Conservation (phyloP, 2,888 invertebrate genomes). For the Molanna angustata region DNA sequence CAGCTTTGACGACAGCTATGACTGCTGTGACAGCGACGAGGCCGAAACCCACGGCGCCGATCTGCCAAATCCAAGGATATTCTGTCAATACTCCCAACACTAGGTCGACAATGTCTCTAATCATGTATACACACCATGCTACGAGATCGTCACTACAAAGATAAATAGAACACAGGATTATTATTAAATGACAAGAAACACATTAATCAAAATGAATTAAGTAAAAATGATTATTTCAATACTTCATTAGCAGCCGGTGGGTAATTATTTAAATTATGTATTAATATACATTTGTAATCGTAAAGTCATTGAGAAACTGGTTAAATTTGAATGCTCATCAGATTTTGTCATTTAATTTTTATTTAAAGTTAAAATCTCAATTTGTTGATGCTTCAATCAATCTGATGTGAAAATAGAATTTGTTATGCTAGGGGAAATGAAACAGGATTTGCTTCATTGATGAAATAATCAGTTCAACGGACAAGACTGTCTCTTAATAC, state of each 20-base stretch:
- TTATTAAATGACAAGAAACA: neutral
- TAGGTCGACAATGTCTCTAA: constrained; percentile 43
- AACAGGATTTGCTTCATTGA: no score
- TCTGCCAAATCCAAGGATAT: constrained; percentile 54
- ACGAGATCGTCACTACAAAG: constrained; percentile 50
- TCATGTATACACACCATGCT: constrained; percentile 48
- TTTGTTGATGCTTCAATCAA: no score
- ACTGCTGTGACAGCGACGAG: constrained; percentile 50
- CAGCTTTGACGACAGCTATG: constrained; percentile 50
- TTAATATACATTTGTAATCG: neutral
- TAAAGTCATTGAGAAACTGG: no score
- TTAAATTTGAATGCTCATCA: no score
- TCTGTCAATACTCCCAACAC: constrained; percentile 43
- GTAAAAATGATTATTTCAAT: neutral
- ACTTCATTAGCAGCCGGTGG: neutral
- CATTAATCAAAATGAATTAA: neutral
- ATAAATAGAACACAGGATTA: neutral
- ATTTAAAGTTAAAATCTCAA: no score
- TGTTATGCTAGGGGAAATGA: no score
- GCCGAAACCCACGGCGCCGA: constrained; percentile 50
- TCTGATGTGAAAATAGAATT: no score
- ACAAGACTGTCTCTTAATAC: no score
- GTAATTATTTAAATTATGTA: neutral
- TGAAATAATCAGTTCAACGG: no score
- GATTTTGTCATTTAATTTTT: no score